Conservation (phyloP, 2,113 vertebrate species). For the Phoenicopterus ruber region DNA sequence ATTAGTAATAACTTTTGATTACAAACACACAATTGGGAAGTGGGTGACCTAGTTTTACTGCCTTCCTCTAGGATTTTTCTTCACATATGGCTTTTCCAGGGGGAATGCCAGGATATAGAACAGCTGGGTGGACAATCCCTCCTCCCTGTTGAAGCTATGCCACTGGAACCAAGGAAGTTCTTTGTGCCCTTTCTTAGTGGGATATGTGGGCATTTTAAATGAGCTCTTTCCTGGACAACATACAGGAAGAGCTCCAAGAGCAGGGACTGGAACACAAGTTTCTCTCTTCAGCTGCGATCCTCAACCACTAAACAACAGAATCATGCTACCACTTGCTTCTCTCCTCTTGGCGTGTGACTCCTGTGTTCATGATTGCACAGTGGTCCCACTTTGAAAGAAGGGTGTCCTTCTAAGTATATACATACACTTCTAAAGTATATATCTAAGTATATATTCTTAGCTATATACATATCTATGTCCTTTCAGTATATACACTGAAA, state of each 20-base stretch:
- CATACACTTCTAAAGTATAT: too few relatives aligned
- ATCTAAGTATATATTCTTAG: too few relatives aligned
- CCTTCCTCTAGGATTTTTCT: neutral
- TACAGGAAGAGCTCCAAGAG: neutral
- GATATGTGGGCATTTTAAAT: neutral
- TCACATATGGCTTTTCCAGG: neutral
- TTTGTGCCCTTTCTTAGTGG: neutral
- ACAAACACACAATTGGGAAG: neutral
- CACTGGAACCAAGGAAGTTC: neutral
- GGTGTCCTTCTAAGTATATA: neutral
- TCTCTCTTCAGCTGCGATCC: neutral
- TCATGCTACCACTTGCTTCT: neutral
- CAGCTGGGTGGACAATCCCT: neutral
- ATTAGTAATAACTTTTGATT: neutral
- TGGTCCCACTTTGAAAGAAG: neutral
- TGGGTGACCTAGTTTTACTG: neutral
- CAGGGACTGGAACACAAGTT: neutral
- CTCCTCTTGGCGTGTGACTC: neutral
- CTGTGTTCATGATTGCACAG: neutral
- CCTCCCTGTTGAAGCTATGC: neutral
- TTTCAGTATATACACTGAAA: neutral
- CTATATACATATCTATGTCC: too few relatives aligned
- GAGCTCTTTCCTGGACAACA: neutral
- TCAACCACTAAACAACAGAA: neutral
- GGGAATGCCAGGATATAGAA: neutral